These are phyloP conservation scores for Mythimna vitellina DNA, from an alignment of 2,888 invertebrate species.

Conservation along the genomic window DNA sequence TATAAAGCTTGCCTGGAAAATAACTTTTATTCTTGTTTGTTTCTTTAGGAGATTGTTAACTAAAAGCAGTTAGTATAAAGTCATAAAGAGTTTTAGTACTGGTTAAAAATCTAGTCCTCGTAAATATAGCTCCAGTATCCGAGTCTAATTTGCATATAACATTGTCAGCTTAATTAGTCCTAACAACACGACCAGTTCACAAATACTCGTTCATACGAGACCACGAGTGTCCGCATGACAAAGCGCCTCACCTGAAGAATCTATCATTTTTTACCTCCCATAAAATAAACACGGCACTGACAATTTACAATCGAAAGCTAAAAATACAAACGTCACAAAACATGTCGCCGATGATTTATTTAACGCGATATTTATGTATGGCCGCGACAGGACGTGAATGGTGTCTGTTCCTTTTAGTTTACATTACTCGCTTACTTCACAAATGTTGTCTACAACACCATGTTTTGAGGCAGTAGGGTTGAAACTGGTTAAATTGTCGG, in stretches of 20 bases:
- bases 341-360: conserved; percentile 87
- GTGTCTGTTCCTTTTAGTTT: conserved; percentile 80
- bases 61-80: conserved; percentile 9
- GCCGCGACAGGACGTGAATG: conserved; percentile 78
- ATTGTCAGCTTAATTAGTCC: conserved; percentile 51
- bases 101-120: conserved; percentile 20
- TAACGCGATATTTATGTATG: conserved; percentile 86
- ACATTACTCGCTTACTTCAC: conserved; percentile 71
- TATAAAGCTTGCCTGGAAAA: conserved; percentile 22
- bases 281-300: conserved; percentile 74
- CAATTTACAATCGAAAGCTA: conserved; percentile 73
- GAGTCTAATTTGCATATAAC: conserved; percentile 33
- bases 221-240: conserved; percentile 49
- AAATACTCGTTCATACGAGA: conserved; percentile 39
- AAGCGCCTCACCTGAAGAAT: conserved; percentile 46
- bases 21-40: conserved; percentile 28
- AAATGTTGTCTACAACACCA: conserved; percentile 26
- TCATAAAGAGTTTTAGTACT: conserved; percentile 8
- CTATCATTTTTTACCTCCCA: conserved; percentile 68
- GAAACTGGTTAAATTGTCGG: conserved; percentile 51
- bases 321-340: conserved; percentile 81
- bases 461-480: conserved; percentile 60
- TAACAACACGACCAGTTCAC: conserved; percentile 31
- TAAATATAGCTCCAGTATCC: conserved; percentile 6
- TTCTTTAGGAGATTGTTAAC: conserved; percentile 15